These are phyloP conservation scores for Synergus gifuensis DNA, from an alignment of 2,888 invertebrate species.

Conservation along the genomic window DNA sequence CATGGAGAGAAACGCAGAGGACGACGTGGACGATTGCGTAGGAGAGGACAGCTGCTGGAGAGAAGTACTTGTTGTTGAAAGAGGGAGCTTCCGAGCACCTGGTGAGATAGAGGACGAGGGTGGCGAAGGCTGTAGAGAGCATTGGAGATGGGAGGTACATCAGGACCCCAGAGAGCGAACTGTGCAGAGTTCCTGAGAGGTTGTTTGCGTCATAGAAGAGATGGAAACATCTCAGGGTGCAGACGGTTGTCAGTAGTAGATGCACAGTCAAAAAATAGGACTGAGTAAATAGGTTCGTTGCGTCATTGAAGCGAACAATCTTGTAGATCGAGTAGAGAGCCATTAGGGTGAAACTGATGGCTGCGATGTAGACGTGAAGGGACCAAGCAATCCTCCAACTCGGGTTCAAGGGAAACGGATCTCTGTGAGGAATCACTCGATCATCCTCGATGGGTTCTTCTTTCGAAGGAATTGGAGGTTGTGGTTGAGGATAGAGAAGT, in stretches of 20 bases:
- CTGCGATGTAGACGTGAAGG: constrained; percentile 92
- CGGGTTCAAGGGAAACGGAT: constrained; percentile 77
- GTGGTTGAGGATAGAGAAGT: constrained; percentile 72
- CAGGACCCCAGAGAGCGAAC: constrained; percentile 88
- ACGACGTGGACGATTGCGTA: constrained; percentile 89
- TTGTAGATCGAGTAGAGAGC: constrained; percentile 92
- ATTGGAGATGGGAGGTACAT: constrained; percentile 92
- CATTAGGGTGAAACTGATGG: constrained; percentile 90
- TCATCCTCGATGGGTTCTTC: constrained; percentile 65
- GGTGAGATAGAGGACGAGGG: constrained; percentile 90
- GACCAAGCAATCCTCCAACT: constrained; percentile 95
- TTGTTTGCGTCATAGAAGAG: constrained; percentile 96
- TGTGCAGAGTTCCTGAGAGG: constrained; percentile 88
- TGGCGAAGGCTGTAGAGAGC: constrained; percentile 92
- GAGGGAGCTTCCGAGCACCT: constrained; percentile 89
- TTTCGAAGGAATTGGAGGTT: constrained; percentile 71
- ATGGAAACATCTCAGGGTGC: constrained; percentile 90
- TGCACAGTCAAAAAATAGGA: constrained; percentile 93
- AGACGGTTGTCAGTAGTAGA: constrained; percentile 89
- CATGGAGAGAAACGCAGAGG: constrained; percentile 90
- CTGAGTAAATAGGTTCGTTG: constrained; percentile 91
- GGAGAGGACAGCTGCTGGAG: constrained; percentile 88
- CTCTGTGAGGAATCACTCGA: constrained; percentile 75
- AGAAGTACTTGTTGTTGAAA: constrained; percentile 84
- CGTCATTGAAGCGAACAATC: constrained; percentile 90